phyloP scores from a whole-genome alignment of 2,113 vertebrate species.

The Pelvicachromis taeniatus region DNA sequence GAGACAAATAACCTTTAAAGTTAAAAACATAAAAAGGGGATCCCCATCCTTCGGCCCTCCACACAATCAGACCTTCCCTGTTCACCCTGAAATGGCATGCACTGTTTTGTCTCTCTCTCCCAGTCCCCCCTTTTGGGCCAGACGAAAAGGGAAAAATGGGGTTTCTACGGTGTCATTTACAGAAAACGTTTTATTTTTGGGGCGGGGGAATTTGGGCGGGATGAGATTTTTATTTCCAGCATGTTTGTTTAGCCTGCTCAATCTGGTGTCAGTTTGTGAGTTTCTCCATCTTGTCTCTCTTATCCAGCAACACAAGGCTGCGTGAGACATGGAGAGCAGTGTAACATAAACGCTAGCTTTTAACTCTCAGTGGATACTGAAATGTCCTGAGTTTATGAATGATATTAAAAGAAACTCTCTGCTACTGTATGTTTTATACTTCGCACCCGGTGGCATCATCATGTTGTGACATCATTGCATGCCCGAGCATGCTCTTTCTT shows the following conservation, averaged over 20 bases:
- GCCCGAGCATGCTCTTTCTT: conserved; percentile 81
- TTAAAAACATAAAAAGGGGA: background rate
- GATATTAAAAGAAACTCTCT: conserved; percentile 71
- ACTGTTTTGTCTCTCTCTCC: conserved; percentile 61
- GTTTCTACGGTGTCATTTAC: conserved; percentile 61
- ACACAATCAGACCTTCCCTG: background rate
- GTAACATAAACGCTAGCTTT: conserved; percentile 75
- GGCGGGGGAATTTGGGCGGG: conserved; percentile 31
- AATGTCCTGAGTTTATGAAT: conserved; percentile 74
- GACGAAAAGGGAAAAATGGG: conserved; percentile 32
- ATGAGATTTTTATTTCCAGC: conserved; percentile 72
- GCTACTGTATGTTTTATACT: conserved; percentile 81
- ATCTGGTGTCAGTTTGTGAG: conserved; percentile 74
- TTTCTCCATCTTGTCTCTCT: conserved; percentile 63
- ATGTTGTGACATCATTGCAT: conserved; percentile 83
- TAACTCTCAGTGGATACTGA: conserved; percentile 71
- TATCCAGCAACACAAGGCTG: conserved; percentile 69
- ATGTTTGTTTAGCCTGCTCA: conserved; percentile 80
- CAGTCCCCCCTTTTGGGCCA: conserved; percentile 32
- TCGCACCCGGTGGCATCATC: conserved; percentile 77
- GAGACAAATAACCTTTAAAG: conserved; percentile 17
- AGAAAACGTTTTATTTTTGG: conserved; percentile 28
- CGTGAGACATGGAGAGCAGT: conserved; percentile 68
- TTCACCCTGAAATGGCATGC: conserved; percentile 69
- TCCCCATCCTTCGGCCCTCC: background rate